phyloP scores from a whole-genome alignment of 2,888 invertebrate species.

The Hylaea fasciaria region DNA sequence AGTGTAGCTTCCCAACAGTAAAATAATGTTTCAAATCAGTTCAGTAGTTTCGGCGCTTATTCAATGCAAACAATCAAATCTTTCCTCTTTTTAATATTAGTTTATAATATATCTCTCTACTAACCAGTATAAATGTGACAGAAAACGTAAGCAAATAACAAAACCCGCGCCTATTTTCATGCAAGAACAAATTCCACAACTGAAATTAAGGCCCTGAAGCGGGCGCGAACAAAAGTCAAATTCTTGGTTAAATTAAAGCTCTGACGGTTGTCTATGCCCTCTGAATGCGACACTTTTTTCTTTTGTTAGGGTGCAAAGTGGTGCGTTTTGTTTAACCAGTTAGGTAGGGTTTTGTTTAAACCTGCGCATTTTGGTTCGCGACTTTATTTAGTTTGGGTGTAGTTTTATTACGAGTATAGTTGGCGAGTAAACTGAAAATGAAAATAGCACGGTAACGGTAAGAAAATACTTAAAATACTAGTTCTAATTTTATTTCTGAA shows the following conservation, averaged over 20 bases:
- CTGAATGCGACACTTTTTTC: conserved; percentile 34
- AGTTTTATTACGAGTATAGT: no score
- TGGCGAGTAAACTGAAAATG: no score
- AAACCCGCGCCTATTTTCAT: conserved; percentile 44
- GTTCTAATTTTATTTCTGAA: no score
- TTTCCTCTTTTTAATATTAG: no score
- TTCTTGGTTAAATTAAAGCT: conserved; percentile 62
- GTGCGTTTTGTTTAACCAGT: background rate
- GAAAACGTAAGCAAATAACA: conserved; percentile 27
- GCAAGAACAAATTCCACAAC: conserved; percentile 54
- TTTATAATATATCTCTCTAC: no score
- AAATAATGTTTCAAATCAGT: no score
- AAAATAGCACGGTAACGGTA: no score
- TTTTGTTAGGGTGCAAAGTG: conserved; percentile 4
- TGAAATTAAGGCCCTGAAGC: conserved; percentile 49
- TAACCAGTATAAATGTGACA: background rate
- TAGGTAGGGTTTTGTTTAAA: background rate
- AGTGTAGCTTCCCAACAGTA: no score
- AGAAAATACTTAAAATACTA: no score
- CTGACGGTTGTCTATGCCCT: conserved; percentile 41
- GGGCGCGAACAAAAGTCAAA: conserved; percentile 52
- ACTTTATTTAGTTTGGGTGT: no score
- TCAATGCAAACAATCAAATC: no score
- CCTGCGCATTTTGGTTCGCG: background rate
- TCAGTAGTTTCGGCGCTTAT: no score